Evolutionary conservation across 2,797 vertebrate species (phyloP), one percentile per base, ranked within the genome.

Genomic region (Catostomus latipinnis): DNA sequence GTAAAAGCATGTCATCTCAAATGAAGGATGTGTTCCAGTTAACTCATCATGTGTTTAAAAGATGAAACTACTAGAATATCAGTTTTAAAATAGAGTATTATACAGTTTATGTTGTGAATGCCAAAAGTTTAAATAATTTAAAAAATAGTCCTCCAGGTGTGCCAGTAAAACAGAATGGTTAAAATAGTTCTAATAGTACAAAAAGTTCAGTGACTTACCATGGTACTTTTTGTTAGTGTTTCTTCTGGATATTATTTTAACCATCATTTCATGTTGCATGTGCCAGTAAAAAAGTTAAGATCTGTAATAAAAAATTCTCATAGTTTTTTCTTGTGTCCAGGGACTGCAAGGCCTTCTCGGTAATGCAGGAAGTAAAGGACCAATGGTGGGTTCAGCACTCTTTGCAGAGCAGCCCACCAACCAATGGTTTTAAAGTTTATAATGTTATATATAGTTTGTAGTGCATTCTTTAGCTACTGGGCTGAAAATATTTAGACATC

Each of bases 291-390:
- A 74, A 74, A 11, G 48, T 69, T 69, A 6, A 18, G 12, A 56
- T 16, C 34, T 34, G 34, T 34, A 34, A 34, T 34, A 34, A 34
- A 34, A 34, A 60, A 8, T 74, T 52, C 49, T 54, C 4, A 71
- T 14, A 62, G 1, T 52, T 70, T 60, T 81, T 43, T 85, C 78
- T 57, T 83, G 22, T 86, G n/a, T 89, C 61, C 88, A 97, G 96
- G 96, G 96, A 63, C 71, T 80, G 2, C 62, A 88, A 1, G 96
- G 96, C 66, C 68, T 84, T 0, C 0, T 84, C 12, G 96, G 96
- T 73, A 90, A 72, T 18, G 71, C 86, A 0, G 96, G 95, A 83
- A 90, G 69, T 86, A 93, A 90, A 69, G 96, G 96, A 12, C 66
- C 43, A 0, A 78, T 0, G 73, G 96, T 97, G 87, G 94, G 94